phyloP scores from a whole-genome alignment of 1,140 invertebrate species.

The Drosophila melanica region DNA sequence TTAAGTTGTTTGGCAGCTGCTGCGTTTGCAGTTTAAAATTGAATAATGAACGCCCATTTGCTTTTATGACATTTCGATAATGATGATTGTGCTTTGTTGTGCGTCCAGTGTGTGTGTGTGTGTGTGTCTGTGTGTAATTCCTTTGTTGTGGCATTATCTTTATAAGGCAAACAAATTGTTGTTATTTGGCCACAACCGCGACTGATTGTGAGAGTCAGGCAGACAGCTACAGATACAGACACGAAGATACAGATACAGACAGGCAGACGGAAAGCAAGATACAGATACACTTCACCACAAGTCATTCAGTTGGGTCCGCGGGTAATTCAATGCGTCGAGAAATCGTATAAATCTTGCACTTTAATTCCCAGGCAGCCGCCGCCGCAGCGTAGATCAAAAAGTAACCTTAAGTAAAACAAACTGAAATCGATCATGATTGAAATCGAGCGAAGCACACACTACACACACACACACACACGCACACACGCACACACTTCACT shows the following conservation, averaged over 20 bases:
- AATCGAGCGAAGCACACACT: constrained; percentile 63
- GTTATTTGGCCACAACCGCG: constrained; percentile 60
- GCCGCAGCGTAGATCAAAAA: constrained; percentile 51
- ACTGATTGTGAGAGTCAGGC: constrained; percentile 9
- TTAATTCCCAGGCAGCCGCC: constrained; percentile 64
- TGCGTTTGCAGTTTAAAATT: constrained; percentile 75
- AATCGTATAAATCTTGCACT: constrained; percentile 67
- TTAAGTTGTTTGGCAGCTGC: constrained; percentile 81
- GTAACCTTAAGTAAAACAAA: constrained; percentile 59
- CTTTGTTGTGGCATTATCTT: constrained; percentile 76
- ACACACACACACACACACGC: constrained; percentile 6
- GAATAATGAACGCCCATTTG: constrained; percentile 80
- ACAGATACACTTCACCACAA: constrained; percentile 35
- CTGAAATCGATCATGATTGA: constrained; percentile 83
- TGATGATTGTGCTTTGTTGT: constrained; percentile 62
- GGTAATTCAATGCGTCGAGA: constrained; percentile 75
- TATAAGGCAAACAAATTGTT: constrained; percentile 80
- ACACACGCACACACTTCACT: constrained; percentile 12
- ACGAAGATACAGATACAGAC: constrained; percentile 37
- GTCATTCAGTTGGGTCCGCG: constrained; percentile 25
- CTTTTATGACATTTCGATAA: constrained; percentile 82
- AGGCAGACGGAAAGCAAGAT: constrained; percentile 13
- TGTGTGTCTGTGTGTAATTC: constrained; percentile 49
- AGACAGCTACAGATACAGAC: constrained; percentile 14
- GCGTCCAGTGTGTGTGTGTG: constrained; percentile 1